Evolutionary conservation across 1,140 invertebrate genomes (phyloP).

Genomic region (Drosophila novamexicana): DNA sequence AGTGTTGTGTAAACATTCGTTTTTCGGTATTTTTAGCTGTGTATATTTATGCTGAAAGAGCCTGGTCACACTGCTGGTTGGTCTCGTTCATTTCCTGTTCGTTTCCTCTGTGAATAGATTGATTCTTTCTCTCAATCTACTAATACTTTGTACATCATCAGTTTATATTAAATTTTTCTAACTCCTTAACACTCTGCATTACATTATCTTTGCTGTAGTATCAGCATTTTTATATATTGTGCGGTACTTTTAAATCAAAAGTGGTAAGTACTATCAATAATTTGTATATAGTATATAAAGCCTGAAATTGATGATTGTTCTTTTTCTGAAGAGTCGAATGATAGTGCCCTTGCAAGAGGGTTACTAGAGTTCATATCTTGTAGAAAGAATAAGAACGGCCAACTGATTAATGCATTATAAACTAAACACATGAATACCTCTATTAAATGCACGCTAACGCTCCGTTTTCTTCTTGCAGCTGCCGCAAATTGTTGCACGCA

Average conservation of each 20-base stretch:
- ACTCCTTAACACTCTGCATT: neutral
- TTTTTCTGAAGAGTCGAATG: slow-evolving; percentile 75
- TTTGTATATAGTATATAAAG: neutral
- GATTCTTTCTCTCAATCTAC: neutral
- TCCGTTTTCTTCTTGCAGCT: slow-evolving; percentile 13
- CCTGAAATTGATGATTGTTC: slow-evolving; percentile 68
- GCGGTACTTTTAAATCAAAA: neutral
- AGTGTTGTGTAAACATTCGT: neutral
- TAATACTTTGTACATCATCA: neutral
- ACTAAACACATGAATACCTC: neutral
- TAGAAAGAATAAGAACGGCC: slow-evolving; percentile 83
- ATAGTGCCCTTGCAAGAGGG: slow-evolving; percentile 35
- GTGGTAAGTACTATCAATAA: slow-evolving; percentile 4
- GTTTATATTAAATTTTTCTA: neutral
- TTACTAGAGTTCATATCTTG: slow-evolving; percentile 53
- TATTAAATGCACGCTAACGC: neutral
- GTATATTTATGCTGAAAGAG: neutral
- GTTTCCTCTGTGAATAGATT: neutral
- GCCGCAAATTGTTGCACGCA: slow-evolving; percentile 13
- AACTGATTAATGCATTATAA: slow-evolving; percentile 54
- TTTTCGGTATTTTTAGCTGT: slow-evolving; percentile 12
- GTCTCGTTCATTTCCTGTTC: slow-evolving; percentile 38
- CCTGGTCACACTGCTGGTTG: slow-evolving; percentile 14
- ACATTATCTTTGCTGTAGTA: neutral
- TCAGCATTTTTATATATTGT: neutral